These are phyloP conservation scores for Orius laevigatus DNA, from an alignment of 1,140 invertebrate species.

Conservation along the genomic window DNA sequence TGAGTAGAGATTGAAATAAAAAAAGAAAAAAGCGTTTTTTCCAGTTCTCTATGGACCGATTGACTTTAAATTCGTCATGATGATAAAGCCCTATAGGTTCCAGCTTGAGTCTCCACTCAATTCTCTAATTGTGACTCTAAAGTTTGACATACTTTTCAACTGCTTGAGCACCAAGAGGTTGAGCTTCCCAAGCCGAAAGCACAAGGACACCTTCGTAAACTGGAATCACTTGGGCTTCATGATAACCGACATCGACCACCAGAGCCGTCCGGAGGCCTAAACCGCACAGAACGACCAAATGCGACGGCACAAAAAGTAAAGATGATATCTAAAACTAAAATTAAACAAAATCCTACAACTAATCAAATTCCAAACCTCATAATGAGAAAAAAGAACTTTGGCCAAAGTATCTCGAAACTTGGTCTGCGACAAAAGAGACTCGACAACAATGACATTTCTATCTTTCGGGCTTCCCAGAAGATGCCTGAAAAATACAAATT, in stretches of 20 bases:
- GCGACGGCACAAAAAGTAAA: slow-evolving; percentile 55
- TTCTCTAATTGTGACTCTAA: too few relatives aligned
- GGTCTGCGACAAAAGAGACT: slow-evolving; percentile 71
- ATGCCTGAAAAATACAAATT: slow-evolving; percentile 41
- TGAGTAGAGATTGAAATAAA: neutral
- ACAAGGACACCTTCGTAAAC: slow-evolving; percentile 72
- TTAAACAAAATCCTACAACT: neutral
- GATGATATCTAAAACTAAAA: slow-evolving; percentile 35
- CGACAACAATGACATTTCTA: slow-evolving; percentile 72
- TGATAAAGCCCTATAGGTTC: too few relatives aligned
- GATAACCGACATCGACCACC: slow-evolving; percentile 75
- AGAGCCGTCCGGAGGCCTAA: slow-evolving; percentile 60
- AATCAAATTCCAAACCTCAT: slow-evolving; percentile 48
- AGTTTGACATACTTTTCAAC: slow-evolving; percentile 38
- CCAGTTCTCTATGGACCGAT: too few relatives aligned
- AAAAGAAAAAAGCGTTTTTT: slow-evolving; percentile 19
- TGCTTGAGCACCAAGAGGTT: slow-evolving; percentile 48
- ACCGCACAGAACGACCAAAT: slow-evolving; percentile 60
- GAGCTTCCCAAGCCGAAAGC: slow-evolving; percentile 58
- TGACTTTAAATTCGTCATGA: too few relatives aligned
- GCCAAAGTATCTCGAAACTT: slow-evolving; percentile 70
- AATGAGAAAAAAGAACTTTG: slow-evolving; percentile 81
- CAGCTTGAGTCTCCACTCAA: too few relatives aligned
- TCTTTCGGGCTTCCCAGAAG: slow-evolving; percentile 85
- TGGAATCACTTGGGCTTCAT: slow-evolving; percentile 64